phyloP scores from a whole-genome alignment of 2,113 vertebrate genomes.

The Vicugna pacos region DNA sequence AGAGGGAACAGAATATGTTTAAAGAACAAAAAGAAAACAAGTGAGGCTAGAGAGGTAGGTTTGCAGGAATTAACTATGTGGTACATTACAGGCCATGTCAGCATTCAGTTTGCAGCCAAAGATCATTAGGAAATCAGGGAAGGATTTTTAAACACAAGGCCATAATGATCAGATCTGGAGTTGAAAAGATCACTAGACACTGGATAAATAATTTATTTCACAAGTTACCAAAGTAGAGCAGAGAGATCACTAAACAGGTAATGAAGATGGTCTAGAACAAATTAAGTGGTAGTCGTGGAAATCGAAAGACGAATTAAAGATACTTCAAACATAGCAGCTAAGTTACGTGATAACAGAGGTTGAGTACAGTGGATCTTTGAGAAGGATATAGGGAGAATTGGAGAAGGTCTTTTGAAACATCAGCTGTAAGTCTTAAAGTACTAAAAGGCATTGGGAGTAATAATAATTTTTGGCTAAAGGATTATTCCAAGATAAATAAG shows the following conservation, averaged over 20 bases:
- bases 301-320: not conserved
- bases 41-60: not conserved
- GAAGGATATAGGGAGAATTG: not conserved
- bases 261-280: not conserved
- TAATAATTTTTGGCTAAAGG: not conserved
- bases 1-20: not conserved
- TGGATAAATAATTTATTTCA: not conserved
- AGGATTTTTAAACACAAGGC: constrained; percentile 10
- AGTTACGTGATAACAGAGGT: not conserved
- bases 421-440: constrained; percentile 9
- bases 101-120: not conserved
- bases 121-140: not conserved
- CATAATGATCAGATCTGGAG: not conserved
- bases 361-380: not conserved
- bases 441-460: not conserved
- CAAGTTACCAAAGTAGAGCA: not conserved
- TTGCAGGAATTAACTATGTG: not conserved
- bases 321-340: not conserved
- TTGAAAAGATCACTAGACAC: not conserved
- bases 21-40: constrained; percentile 10
- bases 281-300: not conserved
- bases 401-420: constrained; percentile 19
- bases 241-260: not conserved
- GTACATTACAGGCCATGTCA: not conserved
- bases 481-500: constrained; percentile 12